Conservation (phyloP, 2,888 invertebrate genomes). For the Nematopogon swammerdamellus region DNA sequence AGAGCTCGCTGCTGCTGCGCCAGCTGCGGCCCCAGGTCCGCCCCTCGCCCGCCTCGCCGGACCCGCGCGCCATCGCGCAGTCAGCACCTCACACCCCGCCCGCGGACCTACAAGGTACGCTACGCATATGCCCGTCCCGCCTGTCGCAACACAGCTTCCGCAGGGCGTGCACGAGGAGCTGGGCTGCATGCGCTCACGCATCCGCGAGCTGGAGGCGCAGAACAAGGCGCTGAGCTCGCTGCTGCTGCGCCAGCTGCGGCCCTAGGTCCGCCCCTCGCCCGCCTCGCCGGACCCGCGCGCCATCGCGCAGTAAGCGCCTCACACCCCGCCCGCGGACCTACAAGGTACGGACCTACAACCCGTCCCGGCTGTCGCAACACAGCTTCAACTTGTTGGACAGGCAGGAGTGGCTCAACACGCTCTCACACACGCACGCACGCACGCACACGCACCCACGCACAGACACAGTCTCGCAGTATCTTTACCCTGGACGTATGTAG, state of each 20-base stretch:
- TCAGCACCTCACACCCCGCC: conserved; percentile 28
- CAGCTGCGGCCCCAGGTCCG: conserved; percentile 54
- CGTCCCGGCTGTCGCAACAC: no score
- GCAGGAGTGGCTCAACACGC: conserved; percentile 74
- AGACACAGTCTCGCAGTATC: no score
- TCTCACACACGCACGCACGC: conserved; percentile 70
- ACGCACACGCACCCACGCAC: no score
- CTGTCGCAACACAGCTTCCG: no score
- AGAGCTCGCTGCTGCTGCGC: conserved; percentile 67
- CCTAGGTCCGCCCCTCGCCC: conserved; percentile 49
- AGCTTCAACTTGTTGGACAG: conserved; percentile 69
- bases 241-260: conserved; percentile 62
- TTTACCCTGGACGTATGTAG: no score
- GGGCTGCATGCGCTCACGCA: conserved; percentile 66
- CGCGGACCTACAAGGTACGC: conserved; percentile 23
- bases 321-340: conserved; percentile 22
- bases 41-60: conserved; percentile 52
- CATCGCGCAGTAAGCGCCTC: conserved; percentile 38
- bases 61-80: conserved; percentile 36
- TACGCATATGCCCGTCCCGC: no score
- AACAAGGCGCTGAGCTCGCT: conserved; percentile 70
- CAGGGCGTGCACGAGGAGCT: conserved; percentile 79
- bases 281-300: conserved; percentile 45
- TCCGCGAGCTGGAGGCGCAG: conserved; percentile 75
- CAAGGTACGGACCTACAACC: conserved; percentile 18